Evolutionary conservation across 2,113 vertebrate species (phyloP), one percentile per base, ranked within the genome.

Genomic region (Xerus inauris): DNA sequence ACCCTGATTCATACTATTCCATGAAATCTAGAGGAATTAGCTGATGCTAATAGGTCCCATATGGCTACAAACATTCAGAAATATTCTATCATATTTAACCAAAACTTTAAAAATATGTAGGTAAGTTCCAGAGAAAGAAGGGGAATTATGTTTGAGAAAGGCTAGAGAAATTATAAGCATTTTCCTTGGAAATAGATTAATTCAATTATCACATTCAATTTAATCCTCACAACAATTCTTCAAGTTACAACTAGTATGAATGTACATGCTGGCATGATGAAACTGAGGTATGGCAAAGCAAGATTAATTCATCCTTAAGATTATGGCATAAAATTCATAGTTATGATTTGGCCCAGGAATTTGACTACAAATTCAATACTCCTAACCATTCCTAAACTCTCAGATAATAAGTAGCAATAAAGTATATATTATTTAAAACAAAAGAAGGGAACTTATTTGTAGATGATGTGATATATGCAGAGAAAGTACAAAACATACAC

Each of bases 51-150:
- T 22, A 62, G 10, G 20, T 3, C 0, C 26, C 2, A 93, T 47
- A 20, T n/a, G 72, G 30, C 13, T 57, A 62, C 17, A 91, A 45
- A 85, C 16, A 64, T 1, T 86, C 30, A 71, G 32, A 83, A 88
- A 57, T 45, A 22, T n/a, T 88, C 38, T 14, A 10, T 82, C 81
- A 76, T 35, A 69, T 35, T 85, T 28, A 81, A 65, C 11, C 8
- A 45, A 91, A 92, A 75, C 20, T 45, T 64, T 6, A 30, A 82
- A 45, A 62, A 62, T 57, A 79, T 72, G 5, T 47, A 94, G 8
- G 22, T 89, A 20, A 87, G 17, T 77, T 85, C 49, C 86, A 89
- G 12, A 76, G 32, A 94, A 91, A 80, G 35, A 90, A 65, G 64
- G n/a, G 35, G 20, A 86, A 42, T 17, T 65, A 86, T 10, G 0